Evolutionary conservation across 2,888 invertebrate genomes (phyloP), one percentile per base, ranked within the genome.

Genomic region (Athalia circularis): DNA sequence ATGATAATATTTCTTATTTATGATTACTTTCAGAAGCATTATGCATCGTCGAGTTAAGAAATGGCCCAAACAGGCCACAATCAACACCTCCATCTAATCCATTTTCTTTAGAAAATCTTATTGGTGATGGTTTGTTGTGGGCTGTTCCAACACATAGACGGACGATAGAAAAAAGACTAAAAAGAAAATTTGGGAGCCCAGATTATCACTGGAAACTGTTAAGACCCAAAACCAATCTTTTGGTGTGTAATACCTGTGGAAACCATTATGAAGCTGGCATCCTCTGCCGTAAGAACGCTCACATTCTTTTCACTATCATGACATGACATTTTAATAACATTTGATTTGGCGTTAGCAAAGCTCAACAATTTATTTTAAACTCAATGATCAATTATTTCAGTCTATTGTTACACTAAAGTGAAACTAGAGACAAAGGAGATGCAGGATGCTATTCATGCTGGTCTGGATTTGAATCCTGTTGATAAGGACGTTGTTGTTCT

Each of bases 401-500:
- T 94, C 61, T 93, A 95, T 83, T 98, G 98, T 88, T 98, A 98
- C 86, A 93, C 94, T 74, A 95, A 93, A 91, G 94, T 98, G 0
- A 94, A 94, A 84, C 91, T 92, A 77, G 98, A 98, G 92, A 98
- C 98, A 0, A 92, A 94, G 88, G 92, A 92, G 79, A 96, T 98
- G 92, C 94, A 96, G 89, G 92, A 94, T 0, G 93, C 94, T 83
- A 96, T 98, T 82, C 92, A 94, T 85, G 91, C 93, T 62, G 92
- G 95, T 83, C 90, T 96, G 65, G 94, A 94, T 7, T 90, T 95
- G 8, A 92, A 93, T 77, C 95, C 97, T 0, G 92, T 96, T 68
- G 96, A 97, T 83, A 92, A 96, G 86, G 97, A 98, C 90, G 95
- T 98, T 7, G 92, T 96, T 50, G 95, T 98, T 2, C 88, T 98